Conservation (phyloP, 30 jellyfish, hydroid and myxozoan species). For the Aurelia aurita region DNA sequence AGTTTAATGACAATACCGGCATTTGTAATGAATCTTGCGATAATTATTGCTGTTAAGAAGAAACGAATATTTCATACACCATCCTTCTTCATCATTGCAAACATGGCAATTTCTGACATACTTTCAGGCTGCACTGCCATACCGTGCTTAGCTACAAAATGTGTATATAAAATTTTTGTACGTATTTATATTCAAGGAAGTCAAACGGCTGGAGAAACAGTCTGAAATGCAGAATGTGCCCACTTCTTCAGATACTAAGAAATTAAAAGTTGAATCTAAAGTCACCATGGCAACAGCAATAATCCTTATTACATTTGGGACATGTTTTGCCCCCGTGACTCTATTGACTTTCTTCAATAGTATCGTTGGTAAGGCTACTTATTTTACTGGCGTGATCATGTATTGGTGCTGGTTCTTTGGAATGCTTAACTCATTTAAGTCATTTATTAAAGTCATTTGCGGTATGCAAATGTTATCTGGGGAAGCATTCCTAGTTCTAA, state of each 20-base stretch:
- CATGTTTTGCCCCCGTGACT: neutral
- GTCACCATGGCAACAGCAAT: neutral
- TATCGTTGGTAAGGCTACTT: neutral
- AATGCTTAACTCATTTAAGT: neutral
- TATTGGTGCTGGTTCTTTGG: neutral
- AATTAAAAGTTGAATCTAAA: neutral
- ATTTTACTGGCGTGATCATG: neutral
- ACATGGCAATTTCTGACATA: slow-evolving; percentile 5
- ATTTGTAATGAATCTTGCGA: neutral
- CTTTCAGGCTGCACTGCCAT: neutral
- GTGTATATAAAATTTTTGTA: neutral
- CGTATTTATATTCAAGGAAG: neutral
- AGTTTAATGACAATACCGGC: neutral
- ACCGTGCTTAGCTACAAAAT: neutral
- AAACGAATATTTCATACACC: slow-evolving; percentile 9
- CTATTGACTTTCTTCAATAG: neutral
- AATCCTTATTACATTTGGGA: neutral
- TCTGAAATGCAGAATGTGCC: neutral
- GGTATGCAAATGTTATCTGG: too few species aligned
- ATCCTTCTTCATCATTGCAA: slow-evolving; percentile 2
- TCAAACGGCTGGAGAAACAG: neutral
- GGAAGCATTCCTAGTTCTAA: too few species aligned
- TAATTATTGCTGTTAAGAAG: neutral
- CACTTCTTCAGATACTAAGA: neutral
- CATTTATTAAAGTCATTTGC: too few species aligned